Evolutionary conservation across 2,113 vertebrate genomes (phyloP), one percentile per base, ranked within the genome.

Genomic region (Oryzias curvinotus): DNA sequence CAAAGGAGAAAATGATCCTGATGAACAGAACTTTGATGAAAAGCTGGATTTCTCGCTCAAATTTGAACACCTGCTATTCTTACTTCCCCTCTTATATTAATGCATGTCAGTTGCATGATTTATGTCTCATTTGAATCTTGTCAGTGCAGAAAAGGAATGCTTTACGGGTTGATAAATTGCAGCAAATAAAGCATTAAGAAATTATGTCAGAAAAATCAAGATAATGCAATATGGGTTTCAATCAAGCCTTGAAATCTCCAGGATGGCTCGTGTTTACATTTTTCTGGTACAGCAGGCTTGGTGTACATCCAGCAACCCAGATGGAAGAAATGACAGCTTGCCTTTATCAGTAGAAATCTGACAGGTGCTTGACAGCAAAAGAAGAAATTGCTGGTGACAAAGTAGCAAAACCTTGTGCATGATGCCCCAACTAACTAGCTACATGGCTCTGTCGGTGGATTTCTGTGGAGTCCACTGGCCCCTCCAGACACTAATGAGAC

Each of bases 1-100:
- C 36, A 57, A 71, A 63, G 65, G 52, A 57, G 44, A 59, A 76
- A 80, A 85, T 84, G 6, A 74, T 81, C 70, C 58, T 62, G 76
- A 77, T 71, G 59, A 80, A 74, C 57, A 53, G 49, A 19, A 45
- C 55, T 59, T n/a, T 14, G 47, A 43, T 70, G n/a, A 61, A 68
- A 73, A 79, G 51, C 53, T 41, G 44, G n/a, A 15, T 63, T 67
- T 65, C 54, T 43, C 42, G 53, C 26, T 23, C 46, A 50, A 72
- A 76, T 66, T 69, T 57, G 54, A 64, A 23, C 55, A 73, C 57
- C 66, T 81, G 69, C 19, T 64, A 77, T 75, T 64, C 48, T 68
- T 52, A 10, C 36, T 71, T 45, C 13, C 58, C 25, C 28, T 36
- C 26, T 45, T 28, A 21, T 17, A 14, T 43, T 1, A 61, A 30